Base-by-base conservation (phyloP, 2,797 vertebrate genomes). In the Enteromius mattozi region DNA sequence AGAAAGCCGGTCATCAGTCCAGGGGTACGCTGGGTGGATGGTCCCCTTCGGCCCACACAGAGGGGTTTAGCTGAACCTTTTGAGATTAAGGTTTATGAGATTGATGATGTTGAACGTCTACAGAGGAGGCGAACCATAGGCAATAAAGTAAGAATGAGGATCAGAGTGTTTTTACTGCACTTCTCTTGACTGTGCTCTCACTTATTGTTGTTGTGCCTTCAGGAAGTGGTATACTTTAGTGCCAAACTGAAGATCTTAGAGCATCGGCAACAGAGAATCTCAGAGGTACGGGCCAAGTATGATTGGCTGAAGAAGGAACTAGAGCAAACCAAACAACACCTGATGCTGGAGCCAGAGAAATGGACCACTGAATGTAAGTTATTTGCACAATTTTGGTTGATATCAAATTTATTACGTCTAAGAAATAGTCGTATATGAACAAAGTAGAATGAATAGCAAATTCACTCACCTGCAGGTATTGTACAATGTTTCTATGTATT, bases 21-120 rank as follows among this genome's bases (percentile, higher is more conserved):
- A 0, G 96, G 96, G 56, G 93, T 97, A 49, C 98, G 97, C 93
- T 99, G 98, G 98, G 97, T 99, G 74, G 98, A 99, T 0, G 98
- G 98, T 1, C 97, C 98, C 0, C 92, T 99, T 74, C 91, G 97
- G 54, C 96, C 95, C 12, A 90, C 95, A 93, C 92, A 94, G 92
- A 84, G 94, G 4, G 94, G 94, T 0, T 87, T 96, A 0, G 91
- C 95, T 0, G 98, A 99, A 85, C 96, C 97, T 78, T 99, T 99
- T n/a, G 98, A 99, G 94, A 99, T 99, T 89, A 99, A 99, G 88
- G 98, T 99, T 82, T 99, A 99, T n/a, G 97, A 99, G 89, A 99
- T 99, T 2, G 98, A 99, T 12, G 97, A 99, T 0, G 97, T 99
- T 5, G 97, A 99, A 84, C 95, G 98, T 69, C 95, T 99, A 70